A percentile compares a stretch with the other conserved stretches of the same genome.
phyloP scores from a whole-genome alignment of 1,140 invertebrate genomes.

The Cotesia chilonis region DNA sequence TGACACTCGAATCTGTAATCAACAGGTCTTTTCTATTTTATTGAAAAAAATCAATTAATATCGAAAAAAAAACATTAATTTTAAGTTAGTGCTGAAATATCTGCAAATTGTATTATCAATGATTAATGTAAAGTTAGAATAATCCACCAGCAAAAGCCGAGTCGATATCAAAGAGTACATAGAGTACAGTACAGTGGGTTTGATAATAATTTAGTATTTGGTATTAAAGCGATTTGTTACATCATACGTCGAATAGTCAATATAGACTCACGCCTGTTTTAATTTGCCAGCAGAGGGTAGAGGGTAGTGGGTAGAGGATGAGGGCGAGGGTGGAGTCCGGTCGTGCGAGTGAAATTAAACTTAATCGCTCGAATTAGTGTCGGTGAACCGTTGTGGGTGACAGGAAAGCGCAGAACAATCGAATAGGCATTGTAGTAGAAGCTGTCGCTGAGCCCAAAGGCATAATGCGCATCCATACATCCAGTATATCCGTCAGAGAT shows the following conservation, averaged over 20 bases:
- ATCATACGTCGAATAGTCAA: conserved; percentile 19
- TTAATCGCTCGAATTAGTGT: conserved; percentile 34
- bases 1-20: too few relatives aligned
- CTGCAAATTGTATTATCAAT: too few relatives aligned
- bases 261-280: conserved; percentile 26
- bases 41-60: too few relatives aligned
- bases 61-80: too few relatives aligned
- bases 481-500: too few relatives aligned
- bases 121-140: too few relatives aligned
- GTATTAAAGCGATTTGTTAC: conserved; percentile 19
- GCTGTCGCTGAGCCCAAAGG: conserved; percentile 6
- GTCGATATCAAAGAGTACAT: background rate
- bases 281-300: conserved; percentile 15
- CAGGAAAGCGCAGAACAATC: conserved; percentile 32
- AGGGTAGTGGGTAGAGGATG: background rate
- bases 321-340: conserved; percentile 14
- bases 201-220: conserved; percentile 2
- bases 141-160: too few relatives aligned
- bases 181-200: background rate
- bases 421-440: conserved; percentile 31
- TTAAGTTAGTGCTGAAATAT: too few relatives aligned
- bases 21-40: too few relatives aligned
- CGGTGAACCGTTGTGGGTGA: conserved; percentile 31
- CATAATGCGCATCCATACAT: conserved; percentile 1
- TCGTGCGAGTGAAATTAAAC: conserved; percentile 32